Evolutionary conservation across 2,113 vertebrate species (phyloP).

Genomic region (Phrynocephalus versicolor): DNA sequence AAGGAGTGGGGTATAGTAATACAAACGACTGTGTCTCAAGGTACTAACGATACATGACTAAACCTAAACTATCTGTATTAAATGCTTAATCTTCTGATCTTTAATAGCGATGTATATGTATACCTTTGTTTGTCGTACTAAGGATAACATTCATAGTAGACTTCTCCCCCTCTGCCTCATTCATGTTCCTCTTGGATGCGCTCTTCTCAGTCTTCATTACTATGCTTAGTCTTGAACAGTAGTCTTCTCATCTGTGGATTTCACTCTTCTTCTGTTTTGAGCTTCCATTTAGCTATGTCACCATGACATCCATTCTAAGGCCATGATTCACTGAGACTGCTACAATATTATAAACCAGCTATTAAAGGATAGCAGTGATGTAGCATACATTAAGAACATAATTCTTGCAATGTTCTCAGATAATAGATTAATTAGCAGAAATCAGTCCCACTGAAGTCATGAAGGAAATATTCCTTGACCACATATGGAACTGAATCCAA

Average conservation of each 20-base stretch:
- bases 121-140: conserved; percentile 24
- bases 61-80: neutral
- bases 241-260: conserved; percentile 11
- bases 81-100: conserved; percentile 23
- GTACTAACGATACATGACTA: conserved; percentile 31
- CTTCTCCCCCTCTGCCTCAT: neutral
- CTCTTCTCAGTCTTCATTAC: conserved; percentile 42
- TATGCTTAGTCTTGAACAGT: conserved; percentile 18
- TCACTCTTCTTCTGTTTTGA: conserved; percentile 8
- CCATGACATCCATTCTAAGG: conserved; percentile 38
- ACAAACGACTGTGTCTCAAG: conserved; percentile 29
- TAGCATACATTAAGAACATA: conserved; percentile 5
- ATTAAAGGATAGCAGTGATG: conserved; percentile 25
- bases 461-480: neutral
- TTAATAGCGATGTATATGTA: conserved; percentile 44
- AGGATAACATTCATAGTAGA: conserved; percentile 16
- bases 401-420: conserved; percentile 34
- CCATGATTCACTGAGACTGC: conserved; percentile 29
- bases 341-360: conserved; percentile 37
- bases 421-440: neutral
- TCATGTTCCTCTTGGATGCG: conserved; percentile 40
- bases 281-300: conserved; percentile 27
- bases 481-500: neutral
- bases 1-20: conserved; percentile 8
- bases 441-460: neutral